Base-by-base conservation (phyloP, 2,797 vertebrate genomes). In the Neostethus bicornis region DNA sequence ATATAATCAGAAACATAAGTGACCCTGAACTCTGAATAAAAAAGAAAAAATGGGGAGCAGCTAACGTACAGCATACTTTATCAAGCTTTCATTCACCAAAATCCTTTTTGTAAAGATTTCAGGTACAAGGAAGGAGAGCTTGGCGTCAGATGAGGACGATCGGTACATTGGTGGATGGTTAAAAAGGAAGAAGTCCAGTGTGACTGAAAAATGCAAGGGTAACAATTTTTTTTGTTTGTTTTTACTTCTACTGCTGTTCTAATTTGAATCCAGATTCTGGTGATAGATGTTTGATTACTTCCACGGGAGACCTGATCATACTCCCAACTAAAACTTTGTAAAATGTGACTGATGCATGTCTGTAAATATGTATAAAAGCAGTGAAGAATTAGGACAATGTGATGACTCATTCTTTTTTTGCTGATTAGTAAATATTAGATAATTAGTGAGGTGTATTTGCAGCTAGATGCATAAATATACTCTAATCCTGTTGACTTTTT, bases 401-500 rank as follows among this genome's bases (percentile, higher is more conserved):
- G 59, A 52, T 56, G 38, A 13, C 42, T 51, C 11, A 25, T 28
- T 24, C 57, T 52, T n/a, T 7, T 24, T 21, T 23, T 44, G 19
- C 11, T 29, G 12, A 44, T 52, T 23, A 47, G 64, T 46, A 55
- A 45, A 67, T 38, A 42, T 16, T 26, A 28, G 39, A 45, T 54
- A 48, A 52, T 75, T 44, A 68, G 45, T 16, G 6, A 34, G 43
- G 28, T 43, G 56, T 17, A 2, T 41, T 25, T 31, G 61, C 45
- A 38, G 7, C 43, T 25, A 61, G 24, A 65, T 38, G 29, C 51
- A 63, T 5, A 12, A 17, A 45, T 4, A 23, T n/a, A n/a, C 8
- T 48, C 9, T 71, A 80, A 79, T 78, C 69, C 69, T 31, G 38
- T 55, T n/a, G n/a, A n/a, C n/a, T n/a, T n/a, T n/a, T n/a, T 66